Base-by-base conservation (phyloP, 2,113 vertebrate species). In the Chaetura pelagica region DNA sequence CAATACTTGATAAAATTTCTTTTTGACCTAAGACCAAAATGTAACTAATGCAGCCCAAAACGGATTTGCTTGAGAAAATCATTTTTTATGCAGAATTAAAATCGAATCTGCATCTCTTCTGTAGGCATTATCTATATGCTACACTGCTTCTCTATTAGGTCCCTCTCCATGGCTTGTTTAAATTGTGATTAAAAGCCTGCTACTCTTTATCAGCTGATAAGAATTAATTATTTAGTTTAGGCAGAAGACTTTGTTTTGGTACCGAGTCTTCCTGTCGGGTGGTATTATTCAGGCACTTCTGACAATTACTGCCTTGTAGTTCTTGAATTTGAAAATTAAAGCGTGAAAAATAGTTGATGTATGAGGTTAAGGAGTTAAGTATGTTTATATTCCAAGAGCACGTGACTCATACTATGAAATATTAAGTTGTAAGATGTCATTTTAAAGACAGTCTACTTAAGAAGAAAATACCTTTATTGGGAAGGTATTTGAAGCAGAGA, bases 221-320 rank as follows among this genome's bases (percentile, higher is more conserved):
- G 68, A 92, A 35, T 89, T 95, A 96, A 87, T 90, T 94, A 85
- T 81, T 84, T 10, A 72, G 79, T 42, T 71, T 62, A 74, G 57
- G 34, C 64, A 80, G 52, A 84, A 88, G 52, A 44, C 51, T 34
- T 46, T 87, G 30, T 48, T 88, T 84, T 92, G 55, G 52, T 90
- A 38, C 44, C 74, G 42, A 8, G 34, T 83, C 68, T 67, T 72
- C 24, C 26, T 75, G 64, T 34, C 17, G 6, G 29, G 11, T 85
- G 67, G 14, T 73, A 71, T 95, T 83, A 77, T 29, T 84, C 74
- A 82, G 23, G 38, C 57, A 64, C 35, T 85, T 93, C 38, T 86
- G 68, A 80, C 88, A 93, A 63, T 32, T 69, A 61, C 20, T 92
- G 75, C 79, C 46, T 71, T 77, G 55, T 59, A 87, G 62, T 83